phyloP scores from a whole-genome alignment of 2,888 invertebrate genomes.

The Tachina grossa region DNA sequence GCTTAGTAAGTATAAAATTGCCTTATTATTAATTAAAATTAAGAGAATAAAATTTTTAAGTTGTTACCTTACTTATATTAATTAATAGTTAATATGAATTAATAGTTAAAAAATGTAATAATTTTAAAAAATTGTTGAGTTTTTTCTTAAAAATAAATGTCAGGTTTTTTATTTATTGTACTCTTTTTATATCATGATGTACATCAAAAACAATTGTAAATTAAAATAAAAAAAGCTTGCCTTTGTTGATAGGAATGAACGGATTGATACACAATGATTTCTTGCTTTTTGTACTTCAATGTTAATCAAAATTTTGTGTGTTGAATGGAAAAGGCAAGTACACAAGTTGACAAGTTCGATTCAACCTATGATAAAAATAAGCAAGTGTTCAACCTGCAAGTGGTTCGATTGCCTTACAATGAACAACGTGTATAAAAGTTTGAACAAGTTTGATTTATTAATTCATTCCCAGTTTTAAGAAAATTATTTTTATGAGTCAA shows the following conservation, averaged over 20 bases:
- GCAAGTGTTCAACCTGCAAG: constrained; percentile 21
- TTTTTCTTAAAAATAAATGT: too few species aligned
- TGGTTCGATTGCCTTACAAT: constrained; percentile 14
- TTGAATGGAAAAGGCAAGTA: constrained; percentile 21
- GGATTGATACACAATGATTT: constrained; percentile 19
- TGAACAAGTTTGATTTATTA: constrained; percentile 3
- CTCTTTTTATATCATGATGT: too few species aligned
- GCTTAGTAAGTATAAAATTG: constrained; percentile 19
- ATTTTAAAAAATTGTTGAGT: too few species aligned
- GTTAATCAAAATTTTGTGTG: constrained; percentile 13
- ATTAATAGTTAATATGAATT: too few species aligned
- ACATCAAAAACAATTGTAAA: too few species aligned
- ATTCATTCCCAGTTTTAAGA: constrained; percentile 10
- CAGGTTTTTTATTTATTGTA: too few species aligned
- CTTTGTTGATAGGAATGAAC: constrained; percentile 13
- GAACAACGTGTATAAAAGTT: constrained; percentile 18
- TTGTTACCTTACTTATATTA: not conserved
- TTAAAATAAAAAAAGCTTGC: too few species aligned
- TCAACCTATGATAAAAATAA: constrained; percentile 31
- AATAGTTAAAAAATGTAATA: too few species aligned
- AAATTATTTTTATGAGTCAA: constrained; percentile 1
- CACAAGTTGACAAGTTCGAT: constrained; percentile 17
- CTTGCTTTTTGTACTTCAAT: constrained; percentile 25
- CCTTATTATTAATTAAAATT: constrained; percentile 18
- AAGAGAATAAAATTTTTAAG: constrained; percentile 23